Base-by-base conservation (phyloP, 1,140 invertebrate genomes). In the Mizuhopecten yessoensis region DNA sequence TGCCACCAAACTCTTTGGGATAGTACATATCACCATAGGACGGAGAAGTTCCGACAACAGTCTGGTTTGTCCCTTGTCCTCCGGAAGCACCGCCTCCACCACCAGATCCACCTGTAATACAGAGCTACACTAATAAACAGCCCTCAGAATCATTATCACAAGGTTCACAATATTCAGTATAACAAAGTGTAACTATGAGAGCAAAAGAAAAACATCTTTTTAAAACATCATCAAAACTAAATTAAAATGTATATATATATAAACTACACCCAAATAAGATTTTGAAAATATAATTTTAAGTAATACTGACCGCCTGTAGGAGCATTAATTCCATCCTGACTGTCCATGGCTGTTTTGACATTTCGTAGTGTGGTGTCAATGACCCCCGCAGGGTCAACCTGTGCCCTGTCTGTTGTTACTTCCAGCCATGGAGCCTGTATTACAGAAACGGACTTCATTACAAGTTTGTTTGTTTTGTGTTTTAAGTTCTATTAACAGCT, bases 31-130 rank as follows among this genome's bases (percentile, higher is more conserved):
- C 93, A 7, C 95, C 94, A 33, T 94, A 94, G 89, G 90, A 87
- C n/a, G 93, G 93, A 15, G 94, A 91, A 17, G 93, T 75, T 3
- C 95, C 94, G 0, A 93, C 94, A 87, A 94, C 87, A 17, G 87
- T 20, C 34, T 94, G 93, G 88, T 91, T 87, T 42, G 87, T 87
- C 5, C 92, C 94, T 88, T 95, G 94, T 88, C 95, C 95, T 34
- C 95, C 95, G 17, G 93, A 93, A 36, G 94, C 95, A 36, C 93
- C 95, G 92, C 93, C 93, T 36, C 95, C 94, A 42, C 94, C 95
- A 34, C 95, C 95, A 88, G 94, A 93, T 5, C 94, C 95, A 92
- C 94, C 94, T 95, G 36, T 15, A 45, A 45, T 45, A 1, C 36
- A 39, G 36, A 39, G 36, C 36, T 13, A 39, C 13, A 39, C 36